Conservation (phyloP, 2,797 vertebrate genomes). For the Emys orbicularis region DNA sequence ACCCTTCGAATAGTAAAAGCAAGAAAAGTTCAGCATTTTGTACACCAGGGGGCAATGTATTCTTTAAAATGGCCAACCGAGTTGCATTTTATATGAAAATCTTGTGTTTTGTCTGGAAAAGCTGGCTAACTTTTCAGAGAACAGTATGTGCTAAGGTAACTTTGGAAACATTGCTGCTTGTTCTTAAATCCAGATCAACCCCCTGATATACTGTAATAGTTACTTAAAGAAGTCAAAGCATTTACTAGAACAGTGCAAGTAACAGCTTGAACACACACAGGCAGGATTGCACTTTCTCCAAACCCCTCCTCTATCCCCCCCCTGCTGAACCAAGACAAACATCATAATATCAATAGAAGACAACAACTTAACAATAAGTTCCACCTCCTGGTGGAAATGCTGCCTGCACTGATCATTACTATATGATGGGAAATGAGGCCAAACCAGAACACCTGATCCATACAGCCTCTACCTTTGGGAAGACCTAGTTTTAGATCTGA, state of each 20-base stretch:
- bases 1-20: neutral
- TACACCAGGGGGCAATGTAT: conserved; percentile 80
- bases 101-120: neutral
- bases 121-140: neutral
- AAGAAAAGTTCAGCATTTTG: conserved; percentile 3
- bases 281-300: neutral
- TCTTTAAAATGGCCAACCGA: conserved; percentile 62
- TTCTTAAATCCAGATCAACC: neutral
- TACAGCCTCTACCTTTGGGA: neutral
- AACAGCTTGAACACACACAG: neutral
- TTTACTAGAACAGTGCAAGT: neutral
- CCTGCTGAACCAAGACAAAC: neutral
- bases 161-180: neutral
- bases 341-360: neutral
- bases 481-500: neutral
- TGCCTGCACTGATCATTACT: neutral
- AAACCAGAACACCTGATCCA: neutral
- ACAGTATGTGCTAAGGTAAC: neutral
- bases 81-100: neutral
- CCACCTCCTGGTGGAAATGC: neutral
- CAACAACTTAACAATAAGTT: neutral
- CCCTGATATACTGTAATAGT: neutral
- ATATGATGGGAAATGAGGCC: neutral
- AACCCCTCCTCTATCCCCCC: accelerated
- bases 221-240: neutral